A percentile compares a stretch with the other conserved stretches of the same genome.
These are phyloP conservation scores for Pilophorus perplexus DNA, from an alignment of 2,888 invertebrate species.

Conservation along the genomic window DNA sequence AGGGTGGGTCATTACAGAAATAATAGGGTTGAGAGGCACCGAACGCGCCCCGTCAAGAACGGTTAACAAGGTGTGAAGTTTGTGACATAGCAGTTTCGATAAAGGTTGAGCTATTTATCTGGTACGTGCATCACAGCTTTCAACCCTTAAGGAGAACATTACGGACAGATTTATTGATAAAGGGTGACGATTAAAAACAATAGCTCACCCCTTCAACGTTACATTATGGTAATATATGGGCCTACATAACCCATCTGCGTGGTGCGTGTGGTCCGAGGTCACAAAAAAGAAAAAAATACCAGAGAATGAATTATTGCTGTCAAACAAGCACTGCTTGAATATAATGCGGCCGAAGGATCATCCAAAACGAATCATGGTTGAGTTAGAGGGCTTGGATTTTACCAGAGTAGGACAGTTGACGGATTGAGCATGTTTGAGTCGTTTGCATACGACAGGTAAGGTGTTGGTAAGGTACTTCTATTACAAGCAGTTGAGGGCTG, in stretches of 20 bases:
- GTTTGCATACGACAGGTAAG: no score
- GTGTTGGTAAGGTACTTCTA: no score
- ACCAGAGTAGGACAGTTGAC: no score
- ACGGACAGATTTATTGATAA: constrained; percentile 31
- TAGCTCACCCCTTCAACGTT: neutral
- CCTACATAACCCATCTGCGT: no score
- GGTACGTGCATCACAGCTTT: constrained; percentile 17
- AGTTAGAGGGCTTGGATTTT: no score
- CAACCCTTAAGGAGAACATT: constrained; percentile 1
- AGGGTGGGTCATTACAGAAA: constrained; percentile 3
- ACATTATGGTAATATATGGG: constrained; percentile 24
- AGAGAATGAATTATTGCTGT: no score
- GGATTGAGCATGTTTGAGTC: no score
- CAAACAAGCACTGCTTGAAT: no score
- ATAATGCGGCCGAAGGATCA: no score
- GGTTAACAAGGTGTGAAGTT: constrained; percentile 28
- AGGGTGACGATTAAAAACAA: constrained; percentile 31
- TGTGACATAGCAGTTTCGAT: constrained; percentile 23
- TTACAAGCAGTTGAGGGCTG: no score
- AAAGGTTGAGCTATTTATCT: constrained; percentile 18
- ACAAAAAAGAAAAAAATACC: no score
- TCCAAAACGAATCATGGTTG: no score
- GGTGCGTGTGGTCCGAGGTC: constrained; percentile 23
- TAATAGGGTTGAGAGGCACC: constrained; percentile 8
- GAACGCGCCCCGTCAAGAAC: neutral